phyloP scores from a whole-genome alignment of 2,113 vertebrate species.

The Emydura subglobosa region DNA sequence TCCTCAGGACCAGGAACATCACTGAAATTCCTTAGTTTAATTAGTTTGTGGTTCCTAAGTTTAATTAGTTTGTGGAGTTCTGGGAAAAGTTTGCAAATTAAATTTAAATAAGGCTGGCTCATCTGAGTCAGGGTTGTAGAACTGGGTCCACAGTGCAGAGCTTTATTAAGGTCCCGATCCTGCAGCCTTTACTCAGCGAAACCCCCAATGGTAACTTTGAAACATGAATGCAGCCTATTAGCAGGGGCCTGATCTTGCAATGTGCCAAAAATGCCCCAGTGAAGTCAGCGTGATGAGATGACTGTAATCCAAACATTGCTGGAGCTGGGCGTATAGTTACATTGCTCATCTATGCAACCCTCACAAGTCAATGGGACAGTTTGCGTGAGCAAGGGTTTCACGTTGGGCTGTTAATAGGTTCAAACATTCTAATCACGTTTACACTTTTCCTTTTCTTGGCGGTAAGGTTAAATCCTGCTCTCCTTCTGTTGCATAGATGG shows the following conservation, averaged over 20 bases:
- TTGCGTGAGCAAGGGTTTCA: neutral
- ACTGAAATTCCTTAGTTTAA: neutral
- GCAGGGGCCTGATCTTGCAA: neutral
- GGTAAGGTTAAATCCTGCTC: neutral
- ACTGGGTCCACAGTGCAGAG: neutral
- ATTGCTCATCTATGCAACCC: neutral
- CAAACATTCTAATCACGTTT: neutral
- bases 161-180: neutral
- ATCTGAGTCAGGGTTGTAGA: neutral
- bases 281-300: fast-evolving
- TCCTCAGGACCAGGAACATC: neutral
- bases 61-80: too few relatives aligned
- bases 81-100: too few relatives aligned
- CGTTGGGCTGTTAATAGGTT: neutral
- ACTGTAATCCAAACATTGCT: neutral
- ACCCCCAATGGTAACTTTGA: neutral
- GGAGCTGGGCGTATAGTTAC: neutral
- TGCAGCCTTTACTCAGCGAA: neutral
- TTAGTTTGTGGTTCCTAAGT: neutral
- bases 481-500: neutral
- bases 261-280: neutral
- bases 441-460: neutral
- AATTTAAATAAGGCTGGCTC: neutral
- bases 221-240: neutral
- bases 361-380: neutral